A percentile compares a stretch with the other conserved stretches of the same genome.
Evolutionary conservation across 2,888 invertebrate genomes (phyloP).

Genomic region (Amphimallon solstitiale): DNA sequence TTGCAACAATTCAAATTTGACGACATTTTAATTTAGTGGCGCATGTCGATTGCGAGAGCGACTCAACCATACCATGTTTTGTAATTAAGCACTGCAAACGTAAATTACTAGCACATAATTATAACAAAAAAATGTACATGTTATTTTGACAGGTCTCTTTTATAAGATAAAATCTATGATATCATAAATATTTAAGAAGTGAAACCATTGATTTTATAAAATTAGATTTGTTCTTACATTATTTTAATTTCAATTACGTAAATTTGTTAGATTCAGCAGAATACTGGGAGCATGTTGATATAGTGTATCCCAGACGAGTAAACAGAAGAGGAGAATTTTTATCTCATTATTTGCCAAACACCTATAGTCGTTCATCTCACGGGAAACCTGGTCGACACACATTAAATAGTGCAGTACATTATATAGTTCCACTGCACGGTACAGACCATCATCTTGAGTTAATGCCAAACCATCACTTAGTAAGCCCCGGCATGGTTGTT

Average conservation of each 20-base stretch:
- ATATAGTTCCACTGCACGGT: slow-evolving; percentile 57
- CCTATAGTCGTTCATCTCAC: slow-evolving; percentile 47
- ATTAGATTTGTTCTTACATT: no score
- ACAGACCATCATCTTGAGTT: slow-evolving; percentile 57
- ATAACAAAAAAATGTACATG: no score
- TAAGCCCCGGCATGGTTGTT: slow-evolving; percentile 58
- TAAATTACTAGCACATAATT: no score
- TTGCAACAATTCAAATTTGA: no score
- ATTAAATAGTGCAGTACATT: slow-evolving; percentile 56
- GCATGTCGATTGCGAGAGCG: no score
- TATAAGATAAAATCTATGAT: no score
- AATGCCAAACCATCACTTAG: slow-evolving; percentile 45
- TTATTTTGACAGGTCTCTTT: no score
- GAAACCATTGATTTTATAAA: no score
- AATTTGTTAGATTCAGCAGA: neutral
- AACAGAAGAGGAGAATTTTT: slow-evolving; percentile 56
- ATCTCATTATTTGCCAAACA: slow-evolving; percentile 58
- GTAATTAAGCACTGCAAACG: no score
- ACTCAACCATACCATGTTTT: no score
- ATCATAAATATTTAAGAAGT: no score
- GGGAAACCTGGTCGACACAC: neutral
- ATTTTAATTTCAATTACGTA: neutral
- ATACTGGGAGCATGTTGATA: slow-evolving; percentile 49
- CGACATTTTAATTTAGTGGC: no score
- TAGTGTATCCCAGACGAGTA: slow-evolving; percentile 59